phyloP scores from a whole-genome alignment of 2,888 invertebrate species.

The Ctena decussata region DNA sequence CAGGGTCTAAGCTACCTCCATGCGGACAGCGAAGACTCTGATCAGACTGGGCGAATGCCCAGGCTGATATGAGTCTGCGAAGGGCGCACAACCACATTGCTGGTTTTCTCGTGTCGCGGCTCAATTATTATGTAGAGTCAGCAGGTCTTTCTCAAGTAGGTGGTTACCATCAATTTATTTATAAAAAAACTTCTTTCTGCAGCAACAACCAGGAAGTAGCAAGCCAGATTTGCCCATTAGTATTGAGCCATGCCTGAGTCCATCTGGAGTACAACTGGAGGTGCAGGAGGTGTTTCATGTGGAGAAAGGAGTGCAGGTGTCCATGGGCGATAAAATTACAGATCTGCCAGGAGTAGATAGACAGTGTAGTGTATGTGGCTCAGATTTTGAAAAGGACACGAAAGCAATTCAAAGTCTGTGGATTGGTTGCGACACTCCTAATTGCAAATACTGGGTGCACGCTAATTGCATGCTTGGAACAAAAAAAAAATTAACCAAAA shows the following conservation, averaged over 20 bases:
- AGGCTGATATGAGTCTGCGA: no score
- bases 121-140: no score
- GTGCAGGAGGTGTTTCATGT: neutral
- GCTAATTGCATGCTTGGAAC: neutral
- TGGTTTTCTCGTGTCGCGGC: no score
- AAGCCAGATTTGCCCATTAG: neutral
- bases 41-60: no score
- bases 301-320: neutral
- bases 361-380: neutral
- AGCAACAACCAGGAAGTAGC: neutral
- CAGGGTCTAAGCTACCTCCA: no score
- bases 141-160: no score
- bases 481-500: neutral
- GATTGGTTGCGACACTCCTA: neutral
- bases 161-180: no score
- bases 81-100: no score
- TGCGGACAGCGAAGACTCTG: no score
- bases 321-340: neutral
- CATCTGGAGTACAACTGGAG: neutral
- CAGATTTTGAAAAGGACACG: neutral
- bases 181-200: no score
- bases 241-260: neutral
- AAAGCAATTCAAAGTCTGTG: neutral
- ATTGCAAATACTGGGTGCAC: neutral
- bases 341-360: neutral